Evolutionary conservation across 2,797 vertebrate species (phyloP).

Genomic region (Coregonus suidteri): DNA sequence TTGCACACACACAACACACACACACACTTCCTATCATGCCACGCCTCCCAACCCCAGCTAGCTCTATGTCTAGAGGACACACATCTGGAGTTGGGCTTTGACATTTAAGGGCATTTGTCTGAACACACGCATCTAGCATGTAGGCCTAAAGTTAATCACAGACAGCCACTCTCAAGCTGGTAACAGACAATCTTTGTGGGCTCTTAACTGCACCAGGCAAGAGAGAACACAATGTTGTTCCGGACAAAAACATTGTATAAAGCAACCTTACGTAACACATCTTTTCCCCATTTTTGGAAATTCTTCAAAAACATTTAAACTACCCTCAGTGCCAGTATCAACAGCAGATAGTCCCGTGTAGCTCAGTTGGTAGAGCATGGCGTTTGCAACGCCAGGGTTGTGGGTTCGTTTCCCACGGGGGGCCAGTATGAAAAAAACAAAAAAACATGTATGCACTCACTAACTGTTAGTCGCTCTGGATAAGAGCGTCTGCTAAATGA

Average conservation of each 20-base stretch:
- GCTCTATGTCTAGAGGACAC: constrained; percentile 40
- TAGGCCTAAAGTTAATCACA: constrained; percentile 30
- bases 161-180: constrained; percentile 28
- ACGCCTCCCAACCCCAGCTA: constrained; percentile 15
- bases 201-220: background rate
- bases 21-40: constrained; percentile 16
- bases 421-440: too few relatives aligned
- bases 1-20: constrained; percentile 22
- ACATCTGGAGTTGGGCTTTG: constrained; percentile 43
- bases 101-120: constrained; percentile 41
- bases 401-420: too few relatives aligned
- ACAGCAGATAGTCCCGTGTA: background rate
- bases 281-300: background rate
- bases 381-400: too few relatives aligned
- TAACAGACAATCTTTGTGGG: constrained; percentile 8
- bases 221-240: background rate
- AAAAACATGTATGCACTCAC: too few relatives aligned
- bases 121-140: constrained; percentile 31
- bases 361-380: too few relatives aligned
- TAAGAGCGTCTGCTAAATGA: too few relatives aligned
- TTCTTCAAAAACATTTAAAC: background rate
- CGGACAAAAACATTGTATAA: background rate
- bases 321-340: background rate
- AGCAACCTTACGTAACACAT: background rate
- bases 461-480: too few relatives aligned